Base-by-base conservation (phyloP, 2,888 invertebrate species). In the Drosophila trichaetosa region DNA sequence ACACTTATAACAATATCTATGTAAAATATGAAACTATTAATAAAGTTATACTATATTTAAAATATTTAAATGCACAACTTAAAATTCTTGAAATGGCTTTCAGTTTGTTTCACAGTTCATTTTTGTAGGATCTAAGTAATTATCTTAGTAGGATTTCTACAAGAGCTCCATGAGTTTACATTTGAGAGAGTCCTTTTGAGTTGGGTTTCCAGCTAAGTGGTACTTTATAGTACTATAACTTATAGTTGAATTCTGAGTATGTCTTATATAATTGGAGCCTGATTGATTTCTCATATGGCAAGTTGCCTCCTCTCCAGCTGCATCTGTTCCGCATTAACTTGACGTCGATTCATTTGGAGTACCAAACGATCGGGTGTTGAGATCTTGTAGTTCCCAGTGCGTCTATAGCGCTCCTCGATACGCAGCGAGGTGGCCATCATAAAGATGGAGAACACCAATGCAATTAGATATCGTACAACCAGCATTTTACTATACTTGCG, bases 381-480 rank as follows among this genome's bases (percentile, higher is more conserved):
- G 56, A 87, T 83, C 76, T 85, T 85, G 57, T 70, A 78, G 51
- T 77, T 73, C 3, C 57, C 58, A 21, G 61, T 56, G 2, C 69
- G 68, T 18, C 68, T 64, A 7, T 61, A 60, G 11, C 84, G 88
- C 49, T 78, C 70, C 49, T 80, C 82, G 66, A 85, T 68, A 42
- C 64, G 71, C 69, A 87, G 54, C 54, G 87, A 87, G 36, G 87
- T 85, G 73, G 89, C 85, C 83, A 85, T 69, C 79, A 88, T 78
- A 61, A 89, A 87, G 58, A 89, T 51, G 71, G 87, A 85, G 67
- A 87, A 89, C 18, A 88, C 89, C 61, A 87, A 58, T 2, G 87
- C 89, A 62, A 89, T 85, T 70, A 88, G 49, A 60, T 85, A 87
- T 46, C 85, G 82, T 27, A 88, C 80, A 40, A 88, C 54, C 38